These are phyloP conservation scores for Tribolium madens DNA, from an alignment of 1,140 invertebrate species.

Conservation along the genomic window DNA sequence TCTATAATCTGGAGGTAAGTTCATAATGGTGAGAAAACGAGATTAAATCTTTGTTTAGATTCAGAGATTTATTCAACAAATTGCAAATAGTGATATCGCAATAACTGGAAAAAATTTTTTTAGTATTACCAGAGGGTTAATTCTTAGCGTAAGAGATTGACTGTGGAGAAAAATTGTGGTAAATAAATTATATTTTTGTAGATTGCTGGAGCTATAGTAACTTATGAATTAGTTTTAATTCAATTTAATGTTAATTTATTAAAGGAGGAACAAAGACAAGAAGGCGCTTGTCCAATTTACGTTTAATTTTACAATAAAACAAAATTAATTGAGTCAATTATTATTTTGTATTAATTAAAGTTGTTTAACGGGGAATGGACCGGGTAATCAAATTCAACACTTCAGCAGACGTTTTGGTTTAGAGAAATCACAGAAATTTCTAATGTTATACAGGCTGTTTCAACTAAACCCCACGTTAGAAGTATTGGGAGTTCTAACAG, in stretches of 20 bases:
- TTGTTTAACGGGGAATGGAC: too few relatives aligned
- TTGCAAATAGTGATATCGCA: conserved; percentile 71
- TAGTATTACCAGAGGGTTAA: conserved; percentile 71
- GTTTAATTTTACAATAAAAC: too few relatives aligned
- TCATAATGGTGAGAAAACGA: neutral
- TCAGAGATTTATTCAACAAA: conserved; percentile 73
- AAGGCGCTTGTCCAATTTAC: neutral
- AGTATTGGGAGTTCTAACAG: too few relatives aligned
- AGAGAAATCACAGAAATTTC: too few relatives aligned
- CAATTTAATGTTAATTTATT: conserved; percentile 11
- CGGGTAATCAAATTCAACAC: too few relatives aligned
- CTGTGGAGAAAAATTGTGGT: too few relatives aligned
- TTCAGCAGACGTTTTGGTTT: too few relatives aligned
- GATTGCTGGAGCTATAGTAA: conserved; percentile 24
- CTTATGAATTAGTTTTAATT: conserved; percentile 24
- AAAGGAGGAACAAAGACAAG: neutral
- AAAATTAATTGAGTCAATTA: too few relatives aligned
- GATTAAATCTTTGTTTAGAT: conserved; percentile 68
- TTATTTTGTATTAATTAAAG: too few relatives aligned
- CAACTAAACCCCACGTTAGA: too few relatives aligned
- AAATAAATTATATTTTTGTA: neutral
- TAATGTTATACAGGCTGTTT: too few relatives aligned
- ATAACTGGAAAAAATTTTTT: conserved; percentile 78
- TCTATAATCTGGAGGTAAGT: conserved; percentile 74
- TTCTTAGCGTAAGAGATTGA: conserved; percentile 69